These are phyloP conservation scores for Gorsachius magnificus DNA, from an alignment of 2,797 vertebrate species.

Conservation along the genomic window DNA sequence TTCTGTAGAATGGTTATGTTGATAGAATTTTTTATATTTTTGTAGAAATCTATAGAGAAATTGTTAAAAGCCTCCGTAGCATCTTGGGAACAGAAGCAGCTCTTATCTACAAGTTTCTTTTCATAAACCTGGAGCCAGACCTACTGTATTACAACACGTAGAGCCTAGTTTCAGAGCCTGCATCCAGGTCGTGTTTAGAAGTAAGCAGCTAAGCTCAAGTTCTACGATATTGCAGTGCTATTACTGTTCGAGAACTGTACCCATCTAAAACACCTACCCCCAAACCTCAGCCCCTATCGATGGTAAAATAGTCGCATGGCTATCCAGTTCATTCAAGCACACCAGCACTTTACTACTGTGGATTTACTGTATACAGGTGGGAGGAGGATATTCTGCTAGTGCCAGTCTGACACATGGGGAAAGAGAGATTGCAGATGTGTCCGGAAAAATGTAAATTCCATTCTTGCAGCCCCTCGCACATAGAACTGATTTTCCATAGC, in stretches of 20 bases:
- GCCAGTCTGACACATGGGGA: constrained; percentile 30
- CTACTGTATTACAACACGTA: background rate
- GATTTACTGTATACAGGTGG: constrained; percentile 55
- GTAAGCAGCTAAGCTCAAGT: constrained; percentile 37
- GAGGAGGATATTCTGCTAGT: constrained; percentile 49
- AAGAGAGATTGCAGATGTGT: background rate
- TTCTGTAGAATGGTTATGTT: constrained; percentile 73
- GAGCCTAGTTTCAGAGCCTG: background rate
- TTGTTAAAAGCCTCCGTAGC: constrained; percentile 45
- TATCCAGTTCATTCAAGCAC: constrained; percentile 61
- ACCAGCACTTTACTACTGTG: constrained; percentile 65
- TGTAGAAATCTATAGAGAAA: constrained; percentile 68
- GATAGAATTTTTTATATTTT: constrained; percentile 75
- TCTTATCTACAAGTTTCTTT: constrained; percentile 13
- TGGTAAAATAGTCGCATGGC: constrained; percentile 11
- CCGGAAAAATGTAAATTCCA: constrained; percentile 36
- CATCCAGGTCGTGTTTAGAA: background rate
- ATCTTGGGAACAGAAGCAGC: constrained; percentile 43
- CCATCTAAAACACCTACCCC: background rate
- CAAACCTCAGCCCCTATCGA: background rate
- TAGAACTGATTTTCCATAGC: constrained; percentile 53
- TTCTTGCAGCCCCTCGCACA: constrained; percentile 54
- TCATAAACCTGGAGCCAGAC: constrained; percentile 6
- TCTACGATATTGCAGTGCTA: constrained; percentile 33
- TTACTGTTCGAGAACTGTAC: background rate